Percentiles rank a stretch among this genome's conserved stretches.
phyloP scores from a whole-genome alignment of 2,797 vertebrate species.

The Falco cherrug region DNA sequence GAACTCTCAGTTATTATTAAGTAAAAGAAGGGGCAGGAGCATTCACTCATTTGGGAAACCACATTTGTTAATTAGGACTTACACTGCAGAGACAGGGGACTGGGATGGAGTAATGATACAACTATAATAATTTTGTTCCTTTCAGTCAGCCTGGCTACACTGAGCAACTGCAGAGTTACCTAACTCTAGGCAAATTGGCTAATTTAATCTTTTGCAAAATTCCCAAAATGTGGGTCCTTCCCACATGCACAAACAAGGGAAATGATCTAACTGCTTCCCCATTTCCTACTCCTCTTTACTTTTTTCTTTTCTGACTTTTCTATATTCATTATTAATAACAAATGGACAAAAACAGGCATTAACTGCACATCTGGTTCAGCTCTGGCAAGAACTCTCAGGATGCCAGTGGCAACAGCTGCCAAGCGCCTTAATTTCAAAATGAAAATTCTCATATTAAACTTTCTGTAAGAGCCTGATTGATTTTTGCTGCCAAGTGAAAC shows the following conservation, averaged over 20 bases:
- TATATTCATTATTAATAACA: not conserved
- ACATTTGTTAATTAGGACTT: not conserved
- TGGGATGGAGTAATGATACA: not conserved
- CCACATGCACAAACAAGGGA: not conserved
- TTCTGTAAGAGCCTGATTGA: not conserved
- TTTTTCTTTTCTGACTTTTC: not conserved
- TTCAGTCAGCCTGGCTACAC: not conserved
- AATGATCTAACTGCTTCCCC: not conserved
- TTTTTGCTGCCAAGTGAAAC: not conserved
- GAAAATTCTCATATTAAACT: not conserved
- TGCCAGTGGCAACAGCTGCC: not conserved
- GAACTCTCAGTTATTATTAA: not conserved
- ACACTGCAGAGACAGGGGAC: not conserved
- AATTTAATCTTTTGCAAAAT: not conserved
- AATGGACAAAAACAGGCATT: not conserved
- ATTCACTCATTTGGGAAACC: not conserved
- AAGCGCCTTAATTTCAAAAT: not conserved
- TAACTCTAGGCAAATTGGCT: not conserved
- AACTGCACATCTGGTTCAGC: slow-evolving; percentile 17
- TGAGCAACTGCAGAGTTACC: not conserved
- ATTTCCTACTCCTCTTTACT: not conserved
- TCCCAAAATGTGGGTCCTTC: not conserved
- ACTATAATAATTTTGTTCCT: not conserved
- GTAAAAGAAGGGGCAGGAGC: not conserved
- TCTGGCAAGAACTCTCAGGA: not conserved